phyloP scores from a whole-genome alignment of 2,797 vertebrate genomes.

The Tangara arthus region DNA sequence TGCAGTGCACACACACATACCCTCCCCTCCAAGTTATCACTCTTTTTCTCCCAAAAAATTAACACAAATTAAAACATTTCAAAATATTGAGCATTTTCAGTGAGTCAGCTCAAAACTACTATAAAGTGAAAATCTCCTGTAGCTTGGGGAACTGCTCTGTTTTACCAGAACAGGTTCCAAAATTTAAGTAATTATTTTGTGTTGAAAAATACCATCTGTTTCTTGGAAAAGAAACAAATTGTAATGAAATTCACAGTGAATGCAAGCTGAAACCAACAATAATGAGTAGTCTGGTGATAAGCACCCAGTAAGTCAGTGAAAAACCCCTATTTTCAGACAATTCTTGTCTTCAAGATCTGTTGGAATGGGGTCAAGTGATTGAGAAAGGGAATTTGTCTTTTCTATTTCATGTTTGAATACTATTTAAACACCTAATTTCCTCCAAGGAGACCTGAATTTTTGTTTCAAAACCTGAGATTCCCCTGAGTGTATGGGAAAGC shows the following conservation, averaged over 20 bases:
- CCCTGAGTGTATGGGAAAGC: background rate
- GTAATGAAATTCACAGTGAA: background rate
- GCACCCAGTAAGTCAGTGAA: background rate
- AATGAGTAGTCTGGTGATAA: background rate
- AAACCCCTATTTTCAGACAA: background rate
- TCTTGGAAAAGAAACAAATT: background rate
- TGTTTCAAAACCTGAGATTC: background rate
- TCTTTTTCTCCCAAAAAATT: background rate
- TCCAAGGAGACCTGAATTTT: background rate
- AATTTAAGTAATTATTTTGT: background rate
- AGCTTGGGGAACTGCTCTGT: background rate
- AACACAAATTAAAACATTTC: background rate
- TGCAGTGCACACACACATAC: no score
- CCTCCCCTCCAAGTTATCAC: background rate
- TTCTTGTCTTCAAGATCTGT: background rate
- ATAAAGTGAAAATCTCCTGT: background rate
- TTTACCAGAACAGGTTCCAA: background rate
- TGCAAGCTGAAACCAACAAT: background rate
- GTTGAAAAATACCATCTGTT: background rate
- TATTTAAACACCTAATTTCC: background rate
- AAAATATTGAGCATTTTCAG: background rate
- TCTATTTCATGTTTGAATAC: background rate
- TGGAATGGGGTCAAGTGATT: background rate
- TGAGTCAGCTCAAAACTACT: background rate
- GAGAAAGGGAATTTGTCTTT: background rate